Conservation (phyloP, 1,140 invertebrate genomes). For the Lepidotrigona ventralis region DNA sequence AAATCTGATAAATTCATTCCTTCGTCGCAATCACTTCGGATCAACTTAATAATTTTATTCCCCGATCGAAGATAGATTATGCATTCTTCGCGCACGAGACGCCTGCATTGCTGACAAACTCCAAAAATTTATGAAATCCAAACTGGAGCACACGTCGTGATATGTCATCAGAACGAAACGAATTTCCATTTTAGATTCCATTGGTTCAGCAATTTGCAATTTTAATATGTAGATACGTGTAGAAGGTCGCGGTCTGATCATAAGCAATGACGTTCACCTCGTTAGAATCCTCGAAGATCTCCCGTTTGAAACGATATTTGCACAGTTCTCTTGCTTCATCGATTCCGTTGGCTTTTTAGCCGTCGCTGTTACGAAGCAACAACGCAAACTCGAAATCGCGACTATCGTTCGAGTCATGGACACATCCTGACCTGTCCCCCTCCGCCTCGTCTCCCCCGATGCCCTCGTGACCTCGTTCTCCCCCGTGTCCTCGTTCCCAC, state of each 20-base stretch:
- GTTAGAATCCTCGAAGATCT: not conserved
- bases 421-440: conserved; percentile 16
- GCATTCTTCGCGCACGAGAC: no score
- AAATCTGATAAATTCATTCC: not conserved
- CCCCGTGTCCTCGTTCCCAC: not conserved
- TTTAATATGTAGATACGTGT: no score
- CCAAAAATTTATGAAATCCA: no score
- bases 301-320: not conserved
- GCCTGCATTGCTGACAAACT: no score
- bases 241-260: no score
- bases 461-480: conserved; percentile 47
- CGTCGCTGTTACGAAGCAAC: not conserved
- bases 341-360: not conserved
- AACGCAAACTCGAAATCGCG: conserved; percentile 16
- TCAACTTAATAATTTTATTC: no score
- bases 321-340: not conserved
- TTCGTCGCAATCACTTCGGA: not conserved
- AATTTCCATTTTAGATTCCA: no score
- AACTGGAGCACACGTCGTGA: no score
- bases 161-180: no score
- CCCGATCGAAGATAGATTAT: no score
- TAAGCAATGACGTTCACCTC: not conserved
- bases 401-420: not conserved
- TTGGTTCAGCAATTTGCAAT: no score
- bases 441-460: not conserved